Evolutionary conservation across 2,797 vertebrate genomes (phyloP).

Genomic region (Sciaenops ocellatus): DNA sequence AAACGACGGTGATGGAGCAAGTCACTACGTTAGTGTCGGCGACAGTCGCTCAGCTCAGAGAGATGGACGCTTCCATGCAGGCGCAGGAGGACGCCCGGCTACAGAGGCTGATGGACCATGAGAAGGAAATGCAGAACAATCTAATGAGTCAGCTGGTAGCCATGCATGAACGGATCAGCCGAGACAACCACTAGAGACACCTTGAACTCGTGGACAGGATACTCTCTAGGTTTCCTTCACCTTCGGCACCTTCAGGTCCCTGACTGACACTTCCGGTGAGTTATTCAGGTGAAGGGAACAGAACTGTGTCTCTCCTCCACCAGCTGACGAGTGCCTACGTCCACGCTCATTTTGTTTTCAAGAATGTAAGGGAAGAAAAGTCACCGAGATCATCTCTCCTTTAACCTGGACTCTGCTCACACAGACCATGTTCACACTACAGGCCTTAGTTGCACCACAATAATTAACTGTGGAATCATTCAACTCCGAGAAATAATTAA

Average conservation of each 20-base stretch:
- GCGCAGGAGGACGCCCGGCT: slow-evolving; percentile 62
- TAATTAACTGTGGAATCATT: not conserved
- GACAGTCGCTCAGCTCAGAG: slow-evolving; percentile 50
- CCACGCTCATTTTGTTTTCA: slow-evolving; percentile 6
- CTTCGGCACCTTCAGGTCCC: slow-evolving; percentile 11
- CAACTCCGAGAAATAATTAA: not conserved
- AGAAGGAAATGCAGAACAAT: slow-evolving; percentile 69
- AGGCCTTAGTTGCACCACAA: not conserved
- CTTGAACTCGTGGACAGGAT: slow-evolving; percentile 58
- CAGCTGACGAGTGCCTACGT: slow-evolving; percentile 47
- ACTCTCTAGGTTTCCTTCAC: slow-evolving; percentile 50
- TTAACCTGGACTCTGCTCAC: slow-evolving; percentile 12
- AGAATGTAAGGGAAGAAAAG: not conserved
- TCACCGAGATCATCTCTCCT: not conserved
- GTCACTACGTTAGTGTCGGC: slow-evolving; percentile 54
- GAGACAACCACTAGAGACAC: slow-evolving; percentile 60
- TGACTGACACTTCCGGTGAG: slow-evolving; percentile 22
- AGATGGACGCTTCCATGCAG: slow-evolving; percentile 69
- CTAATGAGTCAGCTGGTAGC: slow-evolving; percentile 52
- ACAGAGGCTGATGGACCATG: slow-evolving; percentile 65
- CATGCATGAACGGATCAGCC: slow-evolving; percentile 59
- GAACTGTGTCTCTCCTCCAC: slow-evolving; percentile 12
- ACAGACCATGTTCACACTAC: not conserved
- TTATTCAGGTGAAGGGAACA: not conserved
- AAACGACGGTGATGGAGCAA: slow-evolving; percentile 52